Conservation (phyloP, 2,888 invertebrate genomes). For the Hirtodrosophila confusa region DNA sequence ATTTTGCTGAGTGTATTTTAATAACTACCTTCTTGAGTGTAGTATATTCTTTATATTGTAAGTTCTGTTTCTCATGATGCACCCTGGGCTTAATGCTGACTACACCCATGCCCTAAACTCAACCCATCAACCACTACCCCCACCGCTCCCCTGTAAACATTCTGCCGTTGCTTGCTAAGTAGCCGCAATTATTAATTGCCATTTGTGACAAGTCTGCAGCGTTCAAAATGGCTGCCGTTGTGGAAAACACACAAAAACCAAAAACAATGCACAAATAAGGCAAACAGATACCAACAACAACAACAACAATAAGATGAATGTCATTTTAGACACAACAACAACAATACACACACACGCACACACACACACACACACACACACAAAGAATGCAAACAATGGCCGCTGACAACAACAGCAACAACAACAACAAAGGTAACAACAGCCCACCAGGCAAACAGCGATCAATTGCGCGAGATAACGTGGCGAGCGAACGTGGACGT, state of each 20-base stretch:
- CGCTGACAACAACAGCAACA: slow-evolving; percentile 43
- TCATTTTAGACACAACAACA: slow-evolving; percentile 65
- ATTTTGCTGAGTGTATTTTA: no score
- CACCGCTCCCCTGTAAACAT: background rate
- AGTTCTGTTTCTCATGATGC: no score
- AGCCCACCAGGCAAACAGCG: slow-evolving; percentile 45
- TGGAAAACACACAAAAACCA: slow-evolving; percentile 25
- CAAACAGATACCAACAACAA: slow-evolving; percentile 34
- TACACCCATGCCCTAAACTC: no score
- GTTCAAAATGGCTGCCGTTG: slow-evolving; percentile 65
- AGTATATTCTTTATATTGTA: no score
- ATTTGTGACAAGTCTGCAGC: slow-evolving; percentile 58
- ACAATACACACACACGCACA: slow-evolving; percentile 23
- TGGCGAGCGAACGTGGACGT: slow-evolving; percentile 36
- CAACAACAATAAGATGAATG: slow-evolving; percentile 46
- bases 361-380: no score
- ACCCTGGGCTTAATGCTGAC: no score
- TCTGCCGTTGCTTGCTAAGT: slow-evolving; percentile 51
- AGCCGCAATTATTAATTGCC: slow-evolving; percentile 76
- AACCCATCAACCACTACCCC: background rate
- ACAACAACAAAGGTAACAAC: slow-evolving; percentile 28
- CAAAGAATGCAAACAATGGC: slow-evolving; percentile 72
- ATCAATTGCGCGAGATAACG: slow-evolving; percentile 76
- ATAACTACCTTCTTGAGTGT: no score
- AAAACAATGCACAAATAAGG: slow-evolving; percentile 14